Evolutionary conservation across 2,888 invertebrate species (phyloP), one percentile per base, ranked within the genome.

Genomic region (Pristionchus arcanus): DNA sequence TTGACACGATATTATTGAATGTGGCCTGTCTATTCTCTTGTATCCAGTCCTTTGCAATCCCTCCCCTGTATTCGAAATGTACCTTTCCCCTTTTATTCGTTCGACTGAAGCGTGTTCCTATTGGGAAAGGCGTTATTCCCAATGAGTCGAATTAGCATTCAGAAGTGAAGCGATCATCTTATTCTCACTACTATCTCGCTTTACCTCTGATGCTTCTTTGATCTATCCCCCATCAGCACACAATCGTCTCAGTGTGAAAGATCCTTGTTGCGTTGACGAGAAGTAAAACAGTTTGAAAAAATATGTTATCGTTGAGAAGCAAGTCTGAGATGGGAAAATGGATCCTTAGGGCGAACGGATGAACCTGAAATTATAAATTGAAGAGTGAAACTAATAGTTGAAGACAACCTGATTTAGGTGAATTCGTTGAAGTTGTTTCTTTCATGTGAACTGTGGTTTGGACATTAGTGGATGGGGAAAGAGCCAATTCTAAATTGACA

Each of bases 231-330:
- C 59, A 31, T 84, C 84, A 42, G 21, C 77, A 77, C 77, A n/a
- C 77, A 77, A 42, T 77, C 42, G 77, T 77, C 77, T 37, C 77
- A 77, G 77, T 77, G 77, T 77, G 77, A 77, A 77, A 37, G 77
- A 77, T 77, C 77, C 77, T 42, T 77, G 77, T 77, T 77, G 77
- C 77, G 77, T 37, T 77, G 77, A 77, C 77, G 77, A 77, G 77
- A 77, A 77, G 42, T 77, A 77, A 77, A 77, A n/a, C 16, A 11
- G 49, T 34, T 84, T 84, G 84, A 84, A 84, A 77, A 25, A 31
- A 77, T 77, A 81, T 11, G 28, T 84, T 84, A 84, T 84, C 49
- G 31, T 53, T 21, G 53, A 15, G n/a, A 53, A 4, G 55, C 21
- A 25, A 31, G 31, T 49, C 83, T 28, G 34, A 84, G 84, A 55